These are phyloP conservation scores for Apeltes quadracus DNA, from an alignment of 2,113 vertebrate genomes.

Conservation along the genomic window DNA sequence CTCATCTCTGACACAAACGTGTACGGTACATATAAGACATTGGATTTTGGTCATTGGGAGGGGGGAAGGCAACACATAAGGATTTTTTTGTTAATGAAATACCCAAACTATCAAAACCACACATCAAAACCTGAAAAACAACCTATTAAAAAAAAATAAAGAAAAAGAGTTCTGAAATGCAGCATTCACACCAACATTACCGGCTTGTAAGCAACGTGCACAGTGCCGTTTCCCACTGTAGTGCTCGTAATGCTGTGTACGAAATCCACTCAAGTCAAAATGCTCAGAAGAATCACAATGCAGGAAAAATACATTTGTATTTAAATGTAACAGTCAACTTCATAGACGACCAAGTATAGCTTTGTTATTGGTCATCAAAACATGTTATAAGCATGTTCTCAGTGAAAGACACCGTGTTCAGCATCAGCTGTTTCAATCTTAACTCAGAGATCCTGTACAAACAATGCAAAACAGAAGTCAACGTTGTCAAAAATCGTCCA, in stretches of 20 bases:
- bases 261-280: slow-evolving; percentile 69
- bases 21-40: slow-evolving; percentile 77
- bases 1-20: slow-evolving; percentile 77
- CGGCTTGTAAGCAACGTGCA: slow-evolving; percentile 70
- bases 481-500: slow-evolving; percentile 70
- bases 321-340: slow-evolving; percentile 81
- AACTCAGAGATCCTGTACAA: slow-evolving; percentile 71
- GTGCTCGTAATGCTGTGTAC: slow-evolving; percentile 72
- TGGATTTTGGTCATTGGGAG: slow-evolving; percentile 77
- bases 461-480: slow-evolving; percentile 66
- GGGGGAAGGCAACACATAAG: slow-evolving; percentile 72
- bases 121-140: slow-evolving; percentile 69
- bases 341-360: slow-evolving; percentile 75
- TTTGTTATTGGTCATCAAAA: slow-evolving; percentile 77
- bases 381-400: slow-evolving; percentile 71
- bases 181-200: slow-evolving; percentile 72
- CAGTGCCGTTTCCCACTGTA: slow-evolving; percentile 64
- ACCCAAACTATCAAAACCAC: slow-evolving; percentile 69
- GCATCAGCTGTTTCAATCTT: slow-evolving; percentile 58
- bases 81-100: slow-evolving; percentile 68
- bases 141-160: slow-evolving; percentile 54
- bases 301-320: slow-evolving; percentile 52
- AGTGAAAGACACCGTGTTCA: slow-evolving; percentile 62
- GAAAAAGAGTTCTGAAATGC: slow-evolving; percentile 62
- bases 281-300: slow-evolving; percentile 61